Percentiles rank a stretch among this genome's conserved stretches.
phyloP scores from a whole-genome alignment of 2,797 vertebrate genomes.

The Numenius phaeopus region DNA sequence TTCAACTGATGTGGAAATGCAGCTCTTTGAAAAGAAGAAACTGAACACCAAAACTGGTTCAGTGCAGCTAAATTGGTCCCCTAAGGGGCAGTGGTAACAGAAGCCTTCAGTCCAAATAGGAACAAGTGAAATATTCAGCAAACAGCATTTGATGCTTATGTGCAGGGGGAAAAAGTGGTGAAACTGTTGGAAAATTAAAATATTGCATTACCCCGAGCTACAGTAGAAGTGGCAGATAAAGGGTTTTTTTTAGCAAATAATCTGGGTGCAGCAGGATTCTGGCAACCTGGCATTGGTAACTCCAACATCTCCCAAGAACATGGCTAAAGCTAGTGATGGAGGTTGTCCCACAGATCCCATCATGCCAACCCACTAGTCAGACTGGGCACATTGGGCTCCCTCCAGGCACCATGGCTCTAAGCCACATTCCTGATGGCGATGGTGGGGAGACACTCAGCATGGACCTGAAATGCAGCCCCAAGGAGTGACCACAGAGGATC shows the following conservation, averaged over 20 bases:
- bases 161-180: not conserved
- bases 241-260: not conserved
- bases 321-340: not conserved
- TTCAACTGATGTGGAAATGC: slow-evolving; percentile 72
- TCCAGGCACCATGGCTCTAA: not conserved
- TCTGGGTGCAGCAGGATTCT: not conserved
- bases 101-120: slow-evolving; percentile 71
- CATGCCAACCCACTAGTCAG: not conserved
- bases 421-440: not conserved
- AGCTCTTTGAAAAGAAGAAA: slow-evolving; percentile 66
- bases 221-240: not conserved
- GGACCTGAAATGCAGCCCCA: not conserved
- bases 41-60: slow-evolving; percentile 65
- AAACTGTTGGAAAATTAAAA: not conserved
- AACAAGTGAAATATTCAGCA: slow-evolving; percentile 61
- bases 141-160: slow-evolving; percentile 53
- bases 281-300: not conserved
- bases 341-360: not conserved
- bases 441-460: not conserved
- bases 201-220: not conserved
- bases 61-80: slow-evolving; percentile 72
- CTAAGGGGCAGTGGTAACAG: slow-evolving; percentile 67
- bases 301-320: not conserved
- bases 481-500: not conserved
- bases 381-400: not conserved